These are phyloP conservation scores for Atopsyche davidsoni DNA, from an alignment of 1,140 invertebrate genomes.

Conservation along the genomic window DNA sequence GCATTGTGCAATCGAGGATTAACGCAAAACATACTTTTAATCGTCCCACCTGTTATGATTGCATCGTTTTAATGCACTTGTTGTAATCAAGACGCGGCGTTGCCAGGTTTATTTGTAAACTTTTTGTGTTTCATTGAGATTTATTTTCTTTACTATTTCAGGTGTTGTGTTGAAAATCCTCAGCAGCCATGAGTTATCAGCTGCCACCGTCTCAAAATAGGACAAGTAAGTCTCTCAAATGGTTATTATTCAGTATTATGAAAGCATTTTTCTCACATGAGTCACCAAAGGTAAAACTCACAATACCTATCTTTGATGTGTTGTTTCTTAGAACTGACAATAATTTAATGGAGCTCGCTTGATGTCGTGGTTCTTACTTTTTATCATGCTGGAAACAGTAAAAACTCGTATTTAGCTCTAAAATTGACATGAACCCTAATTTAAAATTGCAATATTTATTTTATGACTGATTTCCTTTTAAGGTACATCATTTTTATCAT, in stretches of 20 bases:
- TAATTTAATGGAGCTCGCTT: too few species aligned
- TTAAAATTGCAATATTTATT: too few species aligned
- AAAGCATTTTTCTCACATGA: constrained; percentile 10
- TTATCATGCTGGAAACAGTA: neutral
- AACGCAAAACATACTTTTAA: too few species aligned
- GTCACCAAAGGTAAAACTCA: constrained; percentile 21
- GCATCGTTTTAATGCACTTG: constrained; percentile 10
- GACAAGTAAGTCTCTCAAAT: constrained; percentile 61
- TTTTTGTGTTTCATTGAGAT: too few species aligned
- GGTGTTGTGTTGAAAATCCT: constrained; percentile 12
- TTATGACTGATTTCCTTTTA: too few species aligned
- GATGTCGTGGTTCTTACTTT: too few species aligned
- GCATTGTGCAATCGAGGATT: too few species aligned
- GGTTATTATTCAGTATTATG: constrained; percentile 4
- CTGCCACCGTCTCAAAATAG: constrained; percentile 68
- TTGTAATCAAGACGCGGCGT: constrained; percentile 10
- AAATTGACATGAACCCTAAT: too few species aligned
- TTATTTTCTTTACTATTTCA: constrained; percentile 15
- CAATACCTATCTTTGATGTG: constrained; percentile 7
- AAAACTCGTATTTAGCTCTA: too few species aligned
- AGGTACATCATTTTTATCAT: too few species aligned
- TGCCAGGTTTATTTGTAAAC: constrained; percentile 15
- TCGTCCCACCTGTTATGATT: neutral
- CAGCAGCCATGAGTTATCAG: constrained; percentile 67
- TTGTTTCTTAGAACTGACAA: too few species aligned